These are phyloP conservation scores for Drosophila littoralis DNA, from an alignment of 1,140 invertebrate species.

Conservation along the genomic window DNA sequence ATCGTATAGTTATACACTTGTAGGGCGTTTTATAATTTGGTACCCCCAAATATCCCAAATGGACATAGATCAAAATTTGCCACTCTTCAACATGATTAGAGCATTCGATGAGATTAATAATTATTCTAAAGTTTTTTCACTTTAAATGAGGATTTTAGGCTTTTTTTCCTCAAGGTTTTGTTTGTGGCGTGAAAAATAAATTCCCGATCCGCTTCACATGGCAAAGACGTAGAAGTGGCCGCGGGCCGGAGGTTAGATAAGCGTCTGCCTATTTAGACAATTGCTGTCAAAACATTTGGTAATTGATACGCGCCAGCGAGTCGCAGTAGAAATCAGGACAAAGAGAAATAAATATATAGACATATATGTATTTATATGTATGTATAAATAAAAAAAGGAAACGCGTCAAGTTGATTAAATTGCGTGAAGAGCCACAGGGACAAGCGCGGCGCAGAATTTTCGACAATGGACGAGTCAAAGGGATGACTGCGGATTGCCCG, in stretches of 20 bases:
- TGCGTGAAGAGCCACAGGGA: conserved; percentile 66
- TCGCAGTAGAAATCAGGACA: conserved; percentile 15
- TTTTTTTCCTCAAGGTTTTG: too few relatives aligned
- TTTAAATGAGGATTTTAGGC: too few relatives aligned
- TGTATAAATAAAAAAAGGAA: conserved; percentile 28
- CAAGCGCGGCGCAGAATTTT: conserved; percentile 37
- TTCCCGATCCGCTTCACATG: too few relatives aligned
- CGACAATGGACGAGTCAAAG: conserved; percentile 55
- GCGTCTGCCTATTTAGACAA: conserved; percentile 72
- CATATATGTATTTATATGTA: background rate
- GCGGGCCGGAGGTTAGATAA: conserved; percentile 3
- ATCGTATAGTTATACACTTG: too few relatives aligned
- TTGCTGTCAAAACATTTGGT: conserved; percentile 83
- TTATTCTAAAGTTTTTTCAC: too few relatives aligned
- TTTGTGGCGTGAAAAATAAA: too few relatives aligned
- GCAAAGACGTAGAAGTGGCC: background rate
- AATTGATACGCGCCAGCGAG: conserved; percentile 65
- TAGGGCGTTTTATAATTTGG: too few relatives aligned
- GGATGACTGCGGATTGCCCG: conserved; percentile 65
- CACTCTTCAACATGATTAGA: too few relatives aligned
- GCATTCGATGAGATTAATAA: too few relatives aligned
- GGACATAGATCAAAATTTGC: too few relatives aligned
- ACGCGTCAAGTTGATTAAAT: conserved; percentile 78
- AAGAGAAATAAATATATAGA: background rate
- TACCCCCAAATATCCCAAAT: too few relatives aligned